Percentiles rank a stretch among this genome's conserved stretches.
Evolutionary conservation across 2,113 vertebrate species (phyloP).

Genomic region (Microcebus jonahi): DNA sequence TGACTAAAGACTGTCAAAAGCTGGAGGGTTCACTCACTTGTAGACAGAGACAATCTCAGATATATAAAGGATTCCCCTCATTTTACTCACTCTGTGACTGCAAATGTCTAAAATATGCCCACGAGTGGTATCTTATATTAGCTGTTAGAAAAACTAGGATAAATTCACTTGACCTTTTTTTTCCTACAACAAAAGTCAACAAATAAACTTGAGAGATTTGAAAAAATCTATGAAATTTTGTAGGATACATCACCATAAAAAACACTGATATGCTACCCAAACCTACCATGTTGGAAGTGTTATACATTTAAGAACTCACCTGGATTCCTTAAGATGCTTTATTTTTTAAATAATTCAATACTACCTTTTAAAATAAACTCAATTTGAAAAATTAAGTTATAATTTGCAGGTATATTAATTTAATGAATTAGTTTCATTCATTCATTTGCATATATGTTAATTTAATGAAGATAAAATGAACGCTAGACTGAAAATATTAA

Average conservation of each 20-base stretch:
- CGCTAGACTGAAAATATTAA: neutral
- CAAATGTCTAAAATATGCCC: neutral
- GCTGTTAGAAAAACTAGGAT: neutral
- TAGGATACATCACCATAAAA: neutral
- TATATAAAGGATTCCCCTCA: neutral
- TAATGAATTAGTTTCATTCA: neutral
- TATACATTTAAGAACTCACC: neutral
- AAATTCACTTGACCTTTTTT: neutral
- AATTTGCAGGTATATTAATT: neutral
- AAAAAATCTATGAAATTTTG: neutral
- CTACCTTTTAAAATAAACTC: neutral
- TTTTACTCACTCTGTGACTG: neutral
- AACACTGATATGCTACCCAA: neutral
- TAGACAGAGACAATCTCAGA: neutral
- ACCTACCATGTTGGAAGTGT: neutral
- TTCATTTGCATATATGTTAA: neutral
- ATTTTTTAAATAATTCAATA: slow-evolving; percentile 16
- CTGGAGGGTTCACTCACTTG: neutral
- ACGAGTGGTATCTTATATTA: neutral
- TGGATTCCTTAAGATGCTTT: neutral
- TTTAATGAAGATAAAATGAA: slow-evolving; percentile 22
- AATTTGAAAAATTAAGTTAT: neutral
- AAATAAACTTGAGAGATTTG: neutral
- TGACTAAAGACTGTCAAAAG: neutral
- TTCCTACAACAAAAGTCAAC: neutral